Conservation (phyloP, 2,797 vertebrate species). For the Bufotes viridis region DNA sequence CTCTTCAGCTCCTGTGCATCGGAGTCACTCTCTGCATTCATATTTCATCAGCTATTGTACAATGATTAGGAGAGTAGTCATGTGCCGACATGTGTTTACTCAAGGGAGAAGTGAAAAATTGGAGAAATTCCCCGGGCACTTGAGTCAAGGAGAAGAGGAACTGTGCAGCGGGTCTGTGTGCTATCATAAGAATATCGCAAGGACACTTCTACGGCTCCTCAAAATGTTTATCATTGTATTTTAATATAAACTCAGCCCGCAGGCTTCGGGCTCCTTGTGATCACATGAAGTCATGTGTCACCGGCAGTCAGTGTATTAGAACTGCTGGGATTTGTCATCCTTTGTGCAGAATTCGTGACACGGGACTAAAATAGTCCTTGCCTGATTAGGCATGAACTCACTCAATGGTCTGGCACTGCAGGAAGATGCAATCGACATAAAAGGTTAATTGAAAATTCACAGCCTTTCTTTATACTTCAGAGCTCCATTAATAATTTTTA, state of each 20-base stretch:
- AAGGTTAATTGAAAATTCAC: too few species aligned
- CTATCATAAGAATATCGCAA: not conserved
- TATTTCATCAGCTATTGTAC: not conserved
- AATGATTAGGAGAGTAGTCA: not conserved
- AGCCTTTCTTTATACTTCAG: too few species aligned
- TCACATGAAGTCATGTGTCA: not conserved
- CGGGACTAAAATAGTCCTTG: not conserved
- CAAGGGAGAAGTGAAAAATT: conserved; percentile 24
- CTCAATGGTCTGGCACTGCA: not conserved
- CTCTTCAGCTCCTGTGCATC: not conserved
- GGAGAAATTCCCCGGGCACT: conserved; percentile 10
- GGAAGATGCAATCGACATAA: too few species aligned
- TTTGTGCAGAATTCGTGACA: not conserved
- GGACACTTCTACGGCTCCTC: not conserved
- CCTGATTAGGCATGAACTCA: not conserved
- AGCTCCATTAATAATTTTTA: not conserved
- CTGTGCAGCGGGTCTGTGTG: not conserved
- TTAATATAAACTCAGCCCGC: not conserved
- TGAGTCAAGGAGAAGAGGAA: conserved; percentile 9
- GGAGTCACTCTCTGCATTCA: not conserved
- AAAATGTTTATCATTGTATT: not conserved
- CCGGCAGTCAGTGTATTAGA: not conserved
- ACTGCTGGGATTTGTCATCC: not conserved
- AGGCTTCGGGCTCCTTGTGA: not conserved
- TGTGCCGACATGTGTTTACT: conserved; percentile 23